phyloP scores from a whole-genome alignment of 1,140 invertebrate species.

The Helicoverpa armigera region DNA sequence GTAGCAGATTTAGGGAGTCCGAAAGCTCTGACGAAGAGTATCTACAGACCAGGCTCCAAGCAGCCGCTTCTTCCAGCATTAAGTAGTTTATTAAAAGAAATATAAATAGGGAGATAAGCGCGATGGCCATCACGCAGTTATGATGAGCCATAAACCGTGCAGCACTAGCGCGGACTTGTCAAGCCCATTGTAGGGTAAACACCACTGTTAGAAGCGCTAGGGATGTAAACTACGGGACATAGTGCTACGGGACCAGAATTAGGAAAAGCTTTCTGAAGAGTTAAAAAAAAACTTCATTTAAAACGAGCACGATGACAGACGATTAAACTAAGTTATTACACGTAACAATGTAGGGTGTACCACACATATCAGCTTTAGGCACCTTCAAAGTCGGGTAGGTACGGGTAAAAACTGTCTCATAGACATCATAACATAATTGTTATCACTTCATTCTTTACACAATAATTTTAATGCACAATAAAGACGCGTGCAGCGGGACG shows the following conservation, averaged over 20 bases:
- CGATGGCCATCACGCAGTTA: slow-evolving; percentile 23
- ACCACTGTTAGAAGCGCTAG: not conserved
- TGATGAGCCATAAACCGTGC: slow-evolving; percentile 29
- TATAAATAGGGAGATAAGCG: slow-evolving; percentile 19
- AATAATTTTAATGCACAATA: no score
- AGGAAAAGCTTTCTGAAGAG: not conserved
- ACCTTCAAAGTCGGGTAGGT: no score
- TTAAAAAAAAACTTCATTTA: no score
- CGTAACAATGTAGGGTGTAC: no score
- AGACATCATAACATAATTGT: no score
- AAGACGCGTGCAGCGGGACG: not conserved
- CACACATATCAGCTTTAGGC: no score
- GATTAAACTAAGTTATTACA: no score
- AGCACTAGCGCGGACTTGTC: not conserved
- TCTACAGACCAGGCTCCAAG: not conserved
- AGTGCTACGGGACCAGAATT: not conserved
- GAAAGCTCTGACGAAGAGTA: no score
- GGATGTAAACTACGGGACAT: not conserved
- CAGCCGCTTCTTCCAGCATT: not conserved
- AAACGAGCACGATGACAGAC: no score
- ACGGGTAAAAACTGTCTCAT: no score
- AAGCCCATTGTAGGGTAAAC: not conserved
- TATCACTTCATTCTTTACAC: no score
- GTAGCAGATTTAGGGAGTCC: no score
- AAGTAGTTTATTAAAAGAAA: slow-evolving; percentile 29